Conservation (phyloP, 2,113 vertebrate species). For the human (Homo sapiens) region DNA sequence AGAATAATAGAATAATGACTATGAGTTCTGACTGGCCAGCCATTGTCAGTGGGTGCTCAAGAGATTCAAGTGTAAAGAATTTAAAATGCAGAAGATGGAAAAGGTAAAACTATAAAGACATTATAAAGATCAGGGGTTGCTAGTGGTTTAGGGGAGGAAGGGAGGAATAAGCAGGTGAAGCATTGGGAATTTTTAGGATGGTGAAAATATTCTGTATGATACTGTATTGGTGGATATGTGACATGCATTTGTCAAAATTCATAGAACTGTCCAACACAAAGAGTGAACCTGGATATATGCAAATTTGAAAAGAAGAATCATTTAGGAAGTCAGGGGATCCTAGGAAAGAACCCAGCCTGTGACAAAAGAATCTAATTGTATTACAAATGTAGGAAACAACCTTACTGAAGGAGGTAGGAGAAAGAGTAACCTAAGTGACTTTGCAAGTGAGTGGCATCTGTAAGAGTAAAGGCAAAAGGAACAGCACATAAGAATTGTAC, state of each 20-base stretch:
- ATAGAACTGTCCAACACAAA: background rate
- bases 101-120: background rate
- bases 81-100: background rate
- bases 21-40: background rate
- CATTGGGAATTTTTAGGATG: background rate
- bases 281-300: background rate
- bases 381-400: background rate
- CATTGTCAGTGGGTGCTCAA: background rate
- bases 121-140: background rate
- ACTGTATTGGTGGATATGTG: accelerated
- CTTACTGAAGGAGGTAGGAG: background rate
- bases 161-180: background rate
- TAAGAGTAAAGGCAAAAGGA: background rate
- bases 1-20: background rate
- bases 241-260: background rate
- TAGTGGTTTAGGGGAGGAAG: background rate
- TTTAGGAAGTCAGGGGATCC: background rate
- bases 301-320: background rate
- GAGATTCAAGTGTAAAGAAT: background rate
- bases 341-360: background rate
- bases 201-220: background rate
- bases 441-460: background rate
- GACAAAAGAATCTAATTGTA: background rate
- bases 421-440: background rate
- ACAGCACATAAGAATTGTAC: background rate